Evolutionary conservation across 2,113 vertebrate species (phyloP).

Genomic region (Odocoileus virginianus): DNA sequence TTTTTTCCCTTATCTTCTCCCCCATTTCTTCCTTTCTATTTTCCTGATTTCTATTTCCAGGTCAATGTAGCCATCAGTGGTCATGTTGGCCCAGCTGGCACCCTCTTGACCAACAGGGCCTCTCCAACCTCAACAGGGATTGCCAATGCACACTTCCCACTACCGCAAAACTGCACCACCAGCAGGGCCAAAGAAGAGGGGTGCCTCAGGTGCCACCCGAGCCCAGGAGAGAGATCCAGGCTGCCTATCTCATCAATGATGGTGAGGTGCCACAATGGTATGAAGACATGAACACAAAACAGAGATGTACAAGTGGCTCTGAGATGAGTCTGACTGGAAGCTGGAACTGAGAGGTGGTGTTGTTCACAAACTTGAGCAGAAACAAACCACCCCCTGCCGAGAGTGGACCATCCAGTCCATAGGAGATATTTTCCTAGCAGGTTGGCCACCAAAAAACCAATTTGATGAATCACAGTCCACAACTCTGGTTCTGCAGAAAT

Average conservation of each 20-base stretch:
- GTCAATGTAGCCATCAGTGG: background rate
- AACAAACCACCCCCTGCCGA: background rate
- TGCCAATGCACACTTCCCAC: background rate
- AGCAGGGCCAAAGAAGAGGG: background rate
- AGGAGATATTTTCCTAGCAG: background rate
- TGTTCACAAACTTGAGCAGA: background rate
- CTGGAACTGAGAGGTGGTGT: background rate
- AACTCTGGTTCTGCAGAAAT: background rate
- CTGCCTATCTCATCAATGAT: background rate
- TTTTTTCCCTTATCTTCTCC: background rate
- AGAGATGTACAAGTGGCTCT: too few relatives aligned
- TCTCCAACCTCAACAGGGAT: background rate
- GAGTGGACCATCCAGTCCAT: background rate
- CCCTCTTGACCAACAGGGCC: background rate
- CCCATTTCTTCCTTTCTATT: background rate
- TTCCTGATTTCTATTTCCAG: background rate
- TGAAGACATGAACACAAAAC: background rate
- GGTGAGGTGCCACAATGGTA: background rate
- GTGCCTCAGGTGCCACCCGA: accelerated
- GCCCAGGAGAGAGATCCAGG: background rate
- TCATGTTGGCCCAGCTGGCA: background rate
- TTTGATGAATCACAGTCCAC: background rate
- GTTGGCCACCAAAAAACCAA: background rate
- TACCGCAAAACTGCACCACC: accelerated
- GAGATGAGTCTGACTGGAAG: background rate